Base-by-base conservation (phyloP, 2,888 invertebrate species). In the Lithophane socia region DNA sequence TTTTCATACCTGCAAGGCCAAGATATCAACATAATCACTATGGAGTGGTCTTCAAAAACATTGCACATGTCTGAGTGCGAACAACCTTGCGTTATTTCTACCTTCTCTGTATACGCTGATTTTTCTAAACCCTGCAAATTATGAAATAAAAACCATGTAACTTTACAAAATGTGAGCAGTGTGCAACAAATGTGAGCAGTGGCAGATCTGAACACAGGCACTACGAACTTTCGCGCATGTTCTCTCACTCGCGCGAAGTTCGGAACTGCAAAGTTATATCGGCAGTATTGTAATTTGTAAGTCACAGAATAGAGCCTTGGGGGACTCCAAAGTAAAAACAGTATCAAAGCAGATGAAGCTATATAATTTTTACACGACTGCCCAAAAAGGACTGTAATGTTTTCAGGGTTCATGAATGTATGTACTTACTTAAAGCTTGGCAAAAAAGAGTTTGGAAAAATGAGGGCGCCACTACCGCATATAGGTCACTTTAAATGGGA, bases 31-130 rank as follows among this genome's bases (percentile, higher is more conserved):
- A 86, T 82, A 12, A 83, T 87, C 4, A 95, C 94, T 63, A 96
- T 89, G 0, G 95, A 94, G 70, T 92, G 78, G 9, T 93, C 92
- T 47, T 95, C 95, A 79, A 96, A 96, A 72, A 96, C 87, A 82
- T 95, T 95, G 82, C 96, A 96, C 42, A 96, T 84, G 75, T 96
- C 96, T 16, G 96, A 93, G 78, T 94, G 91, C 0, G 93, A 89
- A 77, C 94, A 94, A 21, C 94, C 96, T 80, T 94, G 92, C 10
- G 91, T 89, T 56, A 96, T 95, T 75, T 95, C 94, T 9, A 92
- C 87, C 86, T 92, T 95, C 86, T 96, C 95, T 65, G 82, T 79
- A 68, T 91, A 88, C 1, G 91, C 79, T 21, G 91, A 91, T 29
- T 93, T 89, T 73, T 89, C 82, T 44, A 96, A 84, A 52, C 95